Base-by-base conservation (phyloP, 2,888 invertebrate species). In the Julus scandinavius region DNA sequence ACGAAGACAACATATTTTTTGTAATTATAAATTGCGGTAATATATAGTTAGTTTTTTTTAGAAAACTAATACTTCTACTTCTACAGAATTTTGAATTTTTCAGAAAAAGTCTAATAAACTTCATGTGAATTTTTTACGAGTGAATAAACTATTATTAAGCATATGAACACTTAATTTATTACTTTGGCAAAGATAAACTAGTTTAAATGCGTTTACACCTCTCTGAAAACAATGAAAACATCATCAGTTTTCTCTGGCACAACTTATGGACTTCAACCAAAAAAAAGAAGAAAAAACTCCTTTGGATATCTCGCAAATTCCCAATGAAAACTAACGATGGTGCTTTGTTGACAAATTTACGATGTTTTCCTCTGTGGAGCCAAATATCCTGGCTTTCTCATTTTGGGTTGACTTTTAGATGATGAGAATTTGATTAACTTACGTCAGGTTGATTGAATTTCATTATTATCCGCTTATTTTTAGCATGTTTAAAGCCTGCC, bases 401-500 rank as follows among this genome's bases (percentile, higher is more conserved):
- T 72, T 72, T 72, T 29, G 72, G 72, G 29, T 72, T 29, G n/a
- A 7, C 72, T 72, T 72, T 72, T 72, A 72, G 72, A 72, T 72
- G 72, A 72, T 72, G 72, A 72, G 72, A 72, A 72, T 72, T 72
- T 72, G 72, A 72, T 72, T 72, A 72, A 72, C 72, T 72, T 72
- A 72, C 29, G 72, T 72, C 72, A 72, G 72, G 72, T 72, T 72
- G 72, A 72, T 72, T 72, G 72, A 72, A 72, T 72, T 72, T 72
- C 72, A 72, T 72, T 72, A 72, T 72, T 72, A 72, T 72, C 29
- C 29, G 20, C 20, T 72, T 72, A 72, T 72, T 72, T 72, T 72
- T 72, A 72, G 72, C 72, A 72, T 72, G 72, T 11, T 29, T 72
- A 72, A 72, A 63, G 63, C 20, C 63, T 63, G 72, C 29, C 72